phyloP scores from a whole-genome alignment of 2,113 vertebrate genomes.

The Chrysochloris asiatica region DNA sequence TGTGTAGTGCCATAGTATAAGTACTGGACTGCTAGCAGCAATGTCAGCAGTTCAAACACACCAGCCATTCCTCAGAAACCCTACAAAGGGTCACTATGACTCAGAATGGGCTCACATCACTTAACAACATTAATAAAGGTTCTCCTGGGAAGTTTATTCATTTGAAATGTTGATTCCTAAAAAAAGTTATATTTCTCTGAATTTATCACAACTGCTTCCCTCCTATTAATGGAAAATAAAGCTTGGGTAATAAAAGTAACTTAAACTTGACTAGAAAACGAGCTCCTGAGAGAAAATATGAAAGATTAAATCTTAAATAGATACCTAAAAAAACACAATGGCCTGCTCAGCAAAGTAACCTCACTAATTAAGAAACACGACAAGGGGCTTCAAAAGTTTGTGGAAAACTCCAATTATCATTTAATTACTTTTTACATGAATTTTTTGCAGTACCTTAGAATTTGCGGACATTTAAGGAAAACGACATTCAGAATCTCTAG shows the following conservation, averaged over 20 bases:
- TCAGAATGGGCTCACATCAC: no score
- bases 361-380: background rate
- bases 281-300: background rate
- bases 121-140: no score
- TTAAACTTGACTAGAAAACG: conserved; percentile 33
- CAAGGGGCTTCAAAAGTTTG: no score
- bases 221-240: conserved; percentile 42
- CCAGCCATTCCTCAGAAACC: no score
- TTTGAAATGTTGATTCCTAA: conserved; percentile 41
- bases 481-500: background rate
- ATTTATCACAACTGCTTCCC: conserved; percentile 17
- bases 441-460: no score
- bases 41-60: no score
- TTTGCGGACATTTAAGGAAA: background rate
- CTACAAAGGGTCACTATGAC: no score
- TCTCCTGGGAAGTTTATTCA: background rate
- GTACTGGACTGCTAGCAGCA: no score
- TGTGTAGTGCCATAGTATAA: no score
- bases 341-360: background rate
- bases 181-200: background rate
- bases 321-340: background rate
- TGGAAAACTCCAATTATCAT: no score
- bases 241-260: conserved; percentile 6
- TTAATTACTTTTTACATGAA: no score
- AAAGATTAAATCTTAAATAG: background rate